These are phyloP conservation scores for Mesorhabditis spiculigera DNA, from an alignment of 2,888 invertebrate genomes.

Conservation along the genomic window DNA sequence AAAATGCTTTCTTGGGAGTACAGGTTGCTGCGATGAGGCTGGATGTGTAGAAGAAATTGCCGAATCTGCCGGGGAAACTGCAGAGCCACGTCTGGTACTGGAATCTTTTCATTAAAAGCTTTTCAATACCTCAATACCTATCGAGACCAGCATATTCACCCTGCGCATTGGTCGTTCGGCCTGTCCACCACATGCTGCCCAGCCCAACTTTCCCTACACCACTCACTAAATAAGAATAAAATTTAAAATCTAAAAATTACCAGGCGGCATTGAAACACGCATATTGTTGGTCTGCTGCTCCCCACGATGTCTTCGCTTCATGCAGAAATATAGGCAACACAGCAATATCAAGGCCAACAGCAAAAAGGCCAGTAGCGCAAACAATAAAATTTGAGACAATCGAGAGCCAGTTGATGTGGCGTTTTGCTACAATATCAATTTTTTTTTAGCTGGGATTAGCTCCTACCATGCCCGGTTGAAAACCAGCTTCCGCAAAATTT, in stretches of 20 bases:
- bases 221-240: not conserved
- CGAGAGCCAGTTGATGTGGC: conserved; percentile 16
- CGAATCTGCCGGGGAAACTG: not conserved
- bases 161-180: conserved; percentile 10
- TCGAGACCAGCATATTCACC: conserved; percentile 6
- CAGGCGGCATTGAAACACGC: conserved; percentile 20
- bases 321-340: conserved; percentile 24
- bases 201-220: conserved; percentile 25
- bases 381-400: conserved; percentile 17
- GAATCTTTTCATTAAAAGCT: not conserved
- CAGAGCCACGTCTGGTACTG: conserved; percentile 4
- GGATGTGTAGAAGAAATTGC: not conserved
- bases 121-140: not conserved
- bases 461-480: not conserved
- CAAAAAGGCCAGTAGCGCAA: conserved; percentile 21
- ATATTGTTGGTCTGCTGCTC: conserved; percentile 25
- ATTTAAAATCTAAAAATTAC: conserved; percentile 11
- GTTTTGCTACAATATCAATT: not conserved
- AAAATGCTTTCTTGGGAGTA: not conserved
- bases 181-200: conserved; percentile 29
- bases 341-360: conserved; percentile 24
- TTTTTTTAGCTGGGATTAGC: not conserved
- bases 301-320: conserved; percentile 12
- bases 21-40: conserved; percentile 1
- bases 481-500: not conserved